Base-by-base conservation (phyloP, 2,888 invertebrate genomes). In the Neoitamus cyanurus region DNA sequence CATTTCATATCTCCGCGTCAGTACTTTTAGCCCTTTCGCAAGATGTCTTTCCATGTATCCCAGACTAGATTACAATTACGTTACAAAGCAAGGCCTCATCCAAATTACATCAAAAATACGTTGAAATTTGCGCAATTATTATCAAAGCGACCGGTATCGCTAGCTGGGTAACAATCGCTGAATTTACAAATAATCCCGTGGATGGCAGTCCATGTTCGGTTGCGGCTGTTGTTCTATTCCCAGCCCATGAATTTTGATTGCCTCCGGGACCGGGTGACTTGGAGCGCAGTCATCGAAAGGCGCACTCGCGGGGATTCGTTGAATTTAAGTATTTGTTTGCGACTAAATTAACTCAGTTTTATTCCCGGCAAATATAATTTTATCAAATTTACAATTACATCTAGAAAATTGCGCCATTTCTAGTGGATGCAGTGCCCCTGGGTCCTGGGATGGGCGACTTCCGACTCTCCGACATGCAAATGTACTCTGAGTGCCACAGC, bases 191-290 rank as follows among this genome's bases (percentile, higher is more conserved):
- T 20, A 37, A 36, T 25, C 25, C 37, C n/a, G 9, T 20, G 68
- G 69, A 36, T 9, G 37, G 36, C n/a, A 11, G 69, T n/a, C 20
- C 58, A 58, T 37, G 5, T 2, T 15, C 28, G 6, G 15, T 1
- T 58, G 15, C 20, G 20, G 25, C 78, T 34, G 4, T n/a, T 75
- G 20, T 73, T 58, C 9, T 34, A 36, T 31, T 83, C 83, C 83
- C 83, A 83, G 58, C 83, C 83, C 83, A 83, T 83, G 83, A 83
- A 83, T 83, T 75, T 48, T 83, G 72, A 83, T 83, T 58, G 72
- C 30, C 34, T n/a, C 36, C 30, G 83, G 42, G 83, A 82, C 78
- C 28, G 5, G 58, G 15, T 15, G n/a, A 80, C 78, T 34, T 31
- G 48, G 30, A 30, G 11, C 58, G 11, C 58, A 58, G 13, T 58